These are phyloP conservation scores for Drosophila tsacasi DNA, from an alignment of 1,140 invertebrate genomes.

Conservation along the genomic window DNA sequence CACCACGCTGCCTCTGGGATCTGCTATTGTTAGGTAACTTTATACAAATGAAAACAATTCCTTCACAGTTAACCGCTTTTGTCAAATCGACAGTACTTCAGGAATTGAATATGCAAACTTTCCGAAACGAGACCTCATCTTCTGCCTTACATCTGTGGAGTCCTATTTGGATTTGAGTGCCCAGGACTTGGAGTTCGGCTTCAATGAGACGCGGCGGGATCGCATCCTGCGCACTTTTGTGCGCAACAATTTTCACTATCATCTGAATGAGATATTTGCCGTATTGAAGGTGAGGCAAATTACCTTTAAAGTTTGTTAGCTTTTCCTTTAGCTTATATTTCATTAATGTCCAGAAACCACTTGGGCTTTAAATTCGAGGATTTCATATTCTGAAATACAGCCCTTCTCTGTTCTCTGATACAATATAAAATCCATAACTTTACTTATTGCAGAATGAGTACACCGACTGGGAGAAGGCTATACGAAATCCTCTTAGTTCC, in stretches of 20 bases:
- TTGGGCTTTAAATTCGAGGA: background rate
- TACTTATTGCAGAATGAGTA: constrained; percentile 90
- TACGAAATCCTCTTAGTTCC: constrained; percentile 90
- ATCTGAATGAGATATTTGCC: constrained; percentile 95
- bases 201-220: constrained; percentile 93
- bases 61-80: constrained; percentile 25
- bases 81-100: constrained; percentile 86
- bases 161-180: constrained; percentile 92
- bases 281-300: constrained; percentile 88
- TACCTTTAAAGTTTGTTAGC: background rate
- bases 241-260: constrained; percentile 94
- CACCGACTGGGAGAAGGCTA: constrained; percentile 95
- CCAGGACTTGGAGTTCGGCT: constrained; percentile 92
- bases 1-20: constrained; percentile 78
- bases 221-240: constrained; percentile 94
- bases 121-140: constrained; percentile 91
- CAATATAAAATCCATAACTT: constrained; percentile 5
- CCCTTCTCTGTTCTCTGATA: background rate
- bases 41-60: background rate
- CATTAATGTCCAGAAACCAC: background rate
- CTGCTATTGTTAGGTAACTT: constrained; percentile 83
- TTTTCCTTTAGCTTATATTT: too few species aligned
- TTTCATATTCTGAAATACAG: background rate
- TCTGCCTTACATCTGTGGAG: constrained; percentile 91
- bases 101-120: constrained; percentile 93